Percentiles rank a stretch among this genome's conserved stretches.
Conservation (phyloP, 2,888 invertebrate species). For the Morpho helenor region DNA sequence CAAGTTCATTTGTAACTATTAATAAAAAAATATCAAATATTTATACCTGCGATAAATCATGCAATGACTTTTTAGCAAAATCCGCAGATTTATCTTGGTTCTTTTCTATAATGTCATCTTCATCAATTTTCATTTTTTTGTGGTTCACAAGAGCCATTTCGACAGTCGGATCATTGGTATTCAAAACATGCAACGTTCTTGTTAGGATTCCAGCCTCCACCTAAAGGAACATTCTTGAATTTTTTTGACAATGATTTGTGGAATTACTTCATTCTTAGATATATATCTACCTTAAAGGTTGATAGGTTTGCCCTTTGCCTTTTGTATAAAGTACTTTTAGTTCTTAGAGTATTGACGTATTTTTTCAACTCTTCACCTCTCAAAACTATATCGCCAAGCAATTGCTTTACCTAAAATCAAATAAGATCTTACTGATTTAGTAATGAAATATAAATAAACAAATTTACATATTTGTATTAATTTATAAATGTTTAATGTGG, state of each 20-base stretch:
- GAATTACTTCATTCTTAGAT: background rate
- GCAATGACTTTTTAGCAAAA: constrained; percentile 62
- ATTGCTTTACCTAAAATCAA: constrained; percentile 55
- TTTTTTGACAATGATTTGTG: background rate
- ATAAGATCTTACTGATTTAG: background rate
- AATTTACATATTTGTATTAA: too few relatives aligned
- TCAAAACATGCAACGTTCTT: constrained; percentile 87
- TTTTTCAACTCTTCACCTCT: constrained; percentile 91
- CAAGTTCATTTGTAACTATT: too few relatives aligned
- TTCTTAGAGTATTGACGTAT: constrained; percentile 89
- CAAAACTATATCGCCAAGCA: constrained; percentile 83
- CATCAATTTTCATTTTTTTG: constrained; percentile 68
- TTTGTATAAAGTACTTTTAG: constrained; percentile 90
- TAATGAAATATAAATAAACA: background rate
- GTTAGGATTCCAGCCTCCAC: constrained; percentile 88
- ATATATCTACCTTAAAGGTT: constrained; percentile 76
- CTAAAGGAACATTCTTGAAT: constrained; percentile 34
- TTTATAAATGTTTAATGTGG: too few relatives aligned
- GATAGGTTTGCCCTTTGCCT: constrained; percentile 87
- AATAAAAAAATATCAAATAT: background rate
- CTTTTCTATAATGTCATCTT: constrained; percentile 79
- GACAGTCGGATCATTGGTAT: constrained; percentile 75
- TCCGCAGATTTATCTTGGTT: constrained; percentile 53
- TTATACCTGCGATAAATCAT: constrained; percentile 69
- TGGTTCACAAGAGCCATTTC: constrained; percentile 73